phyloP scores from a whole-genome alignment of 2,113 vertebrate genomes.

The Melanocharis versteri region DNA sequence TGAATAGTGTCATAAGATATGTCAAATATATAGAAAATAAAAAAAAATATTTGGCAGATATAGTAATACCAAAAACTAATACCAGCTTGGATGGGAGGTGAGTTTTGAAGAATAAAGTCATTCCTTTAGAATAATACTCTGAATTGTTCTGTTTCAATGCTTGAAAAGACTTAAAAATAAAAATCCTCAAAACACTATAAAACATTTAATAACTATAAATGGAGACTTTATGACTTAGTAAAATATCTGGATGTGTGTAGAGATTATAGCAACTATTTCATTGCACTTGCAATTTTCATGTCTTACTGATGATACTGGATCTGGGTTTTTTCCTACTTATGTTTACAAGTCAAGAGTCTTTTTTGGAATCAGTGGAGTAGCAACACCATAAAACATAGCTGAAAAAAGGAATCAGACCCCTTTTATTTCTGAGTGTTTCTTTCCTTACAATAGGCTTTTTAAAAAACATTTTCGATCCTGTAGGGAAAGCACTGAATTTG shows the following conservation, averaged over 20 bases:
- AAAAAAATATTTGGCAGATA: slow-evolving; percentile 56
- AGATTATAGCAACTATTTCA: neutral
- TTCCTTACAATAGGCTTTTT: neutral
- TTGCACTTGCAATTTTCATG: neutral
- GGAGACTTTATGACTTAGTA: neutral
- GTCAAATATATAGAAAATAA: slow-evolving; percentile 48
- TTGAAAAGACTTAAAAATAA: slow-evolving; percentile 10
- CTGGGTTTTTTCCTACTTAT: neutral
- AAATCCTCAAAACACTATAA: neutral
- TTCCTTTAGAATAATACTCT: neutral
- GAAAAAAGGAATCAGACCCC: neutral
- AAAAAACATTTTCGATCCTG: neutral
- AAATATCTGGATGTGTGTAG: neutral
- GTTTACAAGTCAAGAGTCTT: neutral
- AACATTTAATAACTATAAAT: slow-evolving; percentile 11
- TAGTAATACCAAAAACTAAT: slow-evolving; percentile 52
- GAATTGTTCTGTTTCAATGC: neutral
- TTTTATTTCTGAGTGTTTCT: neutral
- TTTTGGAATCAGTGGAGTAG: neutral
- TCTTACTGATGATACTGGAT: neutral
- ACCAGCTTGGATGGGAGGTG: slow-evolving; percentile 7
- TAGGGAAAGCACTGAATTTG: neutral
- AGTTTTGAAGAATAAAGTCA: slow-evolving; percentile 11
- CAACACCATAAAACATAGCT: neutral
- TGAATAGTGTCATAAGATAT: slow-evolving; percentile 53